A percentile compares a stretch with the other conserved stretches of the same genome.
phyloP scores from a whole-genome alignment of 2,888 invertebrate species.

The Drosophila testacea region DNA sequence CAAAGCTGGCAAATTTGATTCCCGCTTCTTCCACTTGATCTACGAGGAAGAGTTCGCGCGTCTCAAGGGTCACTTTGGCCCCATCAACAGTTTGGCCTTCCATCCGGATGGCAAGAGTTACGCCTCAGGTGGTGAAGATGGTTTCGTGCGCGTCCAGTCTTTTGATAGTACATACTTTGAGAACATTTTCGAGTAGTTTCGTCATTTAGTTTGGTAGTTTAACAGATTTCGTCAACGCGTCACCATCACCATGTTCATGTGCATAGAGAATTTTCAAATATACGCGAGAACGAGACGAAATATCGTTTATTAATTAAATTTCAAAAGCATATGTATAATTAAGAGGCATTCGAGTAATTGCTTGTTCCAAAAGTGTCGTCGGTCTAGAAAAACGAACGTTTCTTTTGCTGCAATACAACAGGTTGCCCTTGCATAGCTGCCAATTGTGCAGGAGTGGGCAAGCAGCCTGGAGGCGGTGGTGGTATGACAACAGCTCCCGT shows the following conservation, averaged over 20 bases:
- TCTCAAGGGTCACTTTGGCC: conserved; percentile 99
- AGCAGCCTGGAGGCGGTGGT: conserved; percentile 84
- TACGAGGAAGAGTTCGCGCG: conserved; percentile 99
- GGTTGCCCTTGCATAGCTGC: conserved; percentile 84
- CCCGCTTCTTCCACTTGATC: conserved; percentile 96
- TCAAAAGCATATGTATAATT: conserved; percentile 36
- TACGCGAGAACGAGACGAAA: conserved; percentile 81
- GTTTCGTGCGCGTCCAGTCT: conserved; percentile 97
- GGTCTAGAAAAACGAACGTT: conserved; percentile 77
- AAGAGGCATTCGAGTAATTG: conserved; percentile 53
- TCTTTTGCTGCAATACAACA: conserved; percentile 78
- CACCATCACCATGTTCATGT: conserved; percentile 61
- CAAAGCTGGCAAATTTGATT: conserved; percentile 98
- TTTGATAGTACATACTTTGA: conserved; percentile 99
- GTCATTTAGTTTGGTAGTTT: conserved; percentile 51
- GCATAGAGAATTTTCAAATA: conserved; percentile 75
- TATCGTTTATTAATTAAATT: conserved; percentile 58
- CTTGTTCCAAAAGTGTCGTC: neutral
- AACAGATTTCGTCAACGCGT: conserved; percentile 28
- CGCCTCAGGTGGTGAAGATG: conserved; percentile 99
- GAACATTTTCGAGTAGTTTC: conserved; percentile 79
- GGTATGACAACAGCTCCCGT: conserved; percentile 81
- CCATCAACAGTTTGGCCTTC: conserved; percentile 99
- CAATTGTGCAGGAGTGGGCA: conserved; percentile 83
- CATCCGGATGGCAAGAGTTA: conserved; percentile 99